Conservation (phyloP, 2,888 invertebrate genomes). For the Hesperia comma region DNA sequence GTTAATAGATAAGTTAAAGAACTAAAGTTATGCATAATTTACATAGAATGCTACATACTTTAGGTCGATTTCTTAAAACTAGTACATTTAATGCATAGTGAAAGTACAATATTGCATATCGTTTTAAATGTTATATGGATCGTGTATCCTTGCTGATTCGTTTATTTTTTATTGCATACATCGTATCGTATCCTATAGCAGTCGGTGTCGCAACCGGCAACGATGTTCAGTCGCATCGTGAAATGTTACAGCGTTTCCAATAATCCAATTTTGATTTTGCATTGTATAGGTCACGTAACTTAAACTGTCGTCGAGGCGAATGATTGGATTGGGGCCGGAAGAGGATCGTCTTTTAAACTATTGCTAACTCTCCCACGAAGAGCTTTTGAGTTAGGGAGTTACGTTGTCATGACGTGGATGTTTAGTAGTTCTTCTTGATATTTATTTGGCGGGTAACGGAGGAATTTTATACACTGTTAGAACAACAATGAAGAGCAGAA, state of each 20-base stretch:
- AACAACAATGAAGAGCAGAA: too few relatives aligned
- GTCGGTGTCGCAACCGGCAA: too few relatives aligned
- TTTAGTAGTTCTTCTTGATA: too few relatives aligned
- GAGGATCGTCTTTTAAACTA: not conserved
- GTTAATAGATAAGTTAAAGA: too few relatives aligned
- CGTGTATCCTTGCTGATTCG: not conserved
- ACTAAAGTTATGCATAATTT: too few relatives aligned
- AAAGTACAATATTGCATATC: not conserved
- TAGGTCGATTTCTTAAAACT: too few relatives aligned
- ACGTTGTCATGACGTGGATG: too few relatives aligned
- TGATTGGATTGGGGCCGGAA: not conserved
- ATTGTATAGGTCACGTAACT: constrained; percentile 3
- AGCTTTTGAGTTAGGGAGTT: too few relatives aligned
- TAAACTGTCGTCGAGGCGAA: not conserved
- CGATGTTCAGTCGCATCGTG: constrained; percentile 11
- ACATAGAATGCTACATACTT: too few relatives aligned
- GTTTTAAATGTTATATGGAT: not conserved
- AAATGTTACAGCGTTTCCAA: constrained; percentile 16
- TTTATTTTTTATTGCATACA: constrained; percentile 1
- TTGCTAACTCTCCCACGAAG: not conserved
- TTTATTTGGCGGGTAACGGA: too few relatives aligned
- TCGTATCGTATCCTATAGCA: not conserved
- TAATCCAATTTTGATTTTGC: constrained; percentile 9
- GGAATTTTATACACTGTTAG: too few relatives aligned
- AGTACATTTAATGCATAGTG: too few relatives aligned